Evolutionary conservation across 2,888 invertebrate species (phyloP), one percentile per base, ranked within the genome.

Genomic region (Cheilosia vulpina): DNA sequence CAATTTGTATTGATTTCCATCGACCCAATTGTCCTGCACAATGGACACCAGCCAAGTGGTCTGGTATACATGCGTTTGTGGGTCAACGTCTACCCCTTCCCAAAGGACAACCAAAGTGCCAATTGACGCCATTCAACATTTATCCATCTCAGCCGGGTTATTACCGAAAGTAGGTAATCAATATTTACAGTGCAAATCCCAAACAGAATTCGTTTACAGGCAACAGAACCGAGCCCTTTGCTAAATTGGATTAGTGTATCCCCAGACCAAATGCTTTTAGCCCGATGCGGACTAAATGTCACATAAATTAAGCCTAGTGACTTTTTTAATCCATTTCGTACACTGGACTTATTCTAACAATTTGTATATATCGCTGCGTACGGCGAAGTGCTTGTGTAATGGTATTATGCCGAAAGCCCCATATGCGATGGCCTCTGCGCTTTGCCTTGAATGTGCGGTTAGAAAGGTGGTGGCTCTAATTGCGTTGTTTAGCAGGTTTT

Each of bases 401-500:
- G 72, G 62, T 50, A 72, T 72, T 72, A 72, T 13, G 52, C 15
- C 63, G 7, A 65, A n/a, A 34, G 55, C 41, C 52, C 24, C 41
- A 66, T 38, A 34, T 41, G 24, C 11, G 58, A 27, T 38, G 58
- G 71, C 58, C 62, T 43, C 17, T 52, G 41, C 41, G 31, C 45
- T 17, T 57, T 34, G 38, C 21, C 17, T 62, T 47, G 53, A 43
- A 38, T 60, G 58, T 43, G 13, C 38, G 58, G 52, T 41, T 76
- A 34, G 9, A 21, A 19, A 77, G 62, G 62, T 77, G 68, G 77
- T 68, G 62, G 45, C 58, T 60, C 60, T 69, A 69, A 69, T 77
- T 77, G 77, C 77, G 27, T 68, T 76, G 52, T 58, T 76, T 58
- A 66, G 58, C 58, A 76, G 50, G 55, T 19, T 68, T 76, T 55